These are phyloP conservation scores for Peromyscus maniculatus DNA, from an alignment of 2,113 vertebrate genomes.

Conservation along the genomic window DNA sequence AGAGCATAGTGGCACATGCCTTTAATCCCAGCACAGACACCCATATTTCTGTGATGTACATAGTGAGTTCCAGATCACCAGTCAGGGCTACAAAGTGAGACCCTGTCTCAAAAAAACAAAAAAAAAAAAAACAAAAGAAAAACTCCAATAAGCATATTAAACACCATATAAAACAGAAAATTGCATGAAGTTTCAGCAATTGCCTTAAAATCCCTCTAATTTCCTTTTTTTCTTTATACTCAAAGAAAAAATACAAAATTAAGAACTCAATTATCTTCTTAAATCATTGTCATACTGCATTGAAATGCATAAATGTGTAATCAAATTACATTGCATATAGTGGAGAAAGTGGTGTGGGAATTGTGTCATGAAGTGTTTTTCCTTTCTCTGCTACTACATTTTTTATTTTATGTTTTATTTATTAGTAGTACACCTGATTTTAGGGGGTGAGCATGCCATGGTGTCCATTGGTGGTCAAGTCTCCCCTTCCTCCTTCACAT, in stretches of 20 bases:
- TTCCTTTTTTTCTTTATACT: not conserved
- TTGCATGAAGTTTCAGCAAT: not conserved
- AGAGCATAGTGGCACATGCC: not conserved
- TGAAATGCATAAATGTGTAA: not conserved
- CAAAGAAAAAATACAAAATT: not conserved
- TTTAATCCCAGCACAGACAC: not conserved
- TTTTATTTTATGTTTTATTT: not conserved
- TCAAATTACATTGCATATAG: not conserved
- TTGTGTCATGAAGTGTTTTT: not conserved
- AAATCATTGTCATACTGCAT: not conserved
- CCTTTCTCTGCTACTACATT: not conserved
- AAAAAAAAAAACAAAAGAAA: not conserved
- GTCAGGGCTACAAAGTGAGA: not conserved
- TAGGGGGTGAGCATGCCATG: not conserved
- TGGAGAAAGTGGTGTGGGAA: not conserved
- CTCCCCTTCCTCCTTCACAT: not conserved
- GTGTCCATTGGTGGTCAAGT: not conserved
- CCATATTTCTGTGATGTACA: not conserved
- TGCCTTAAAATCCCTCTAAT: not conserved
- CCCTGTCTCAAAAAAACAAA: not conserved
- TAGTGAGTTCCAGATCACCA: not conserved
- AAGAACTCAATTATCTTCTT: constrained; percentile 22
- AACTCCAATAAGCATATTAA: constrained; percentile 9
- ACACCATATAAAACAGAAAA: constrained; percentile 27
- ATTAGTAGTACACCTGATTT: not conserved